A percentile compares a stretch with the other conserved stretches of the same genome.
phyloP scores from a whole-genome alignment of 2,888 invertebrate genomes.

The Leucoma salicis region DNA sequence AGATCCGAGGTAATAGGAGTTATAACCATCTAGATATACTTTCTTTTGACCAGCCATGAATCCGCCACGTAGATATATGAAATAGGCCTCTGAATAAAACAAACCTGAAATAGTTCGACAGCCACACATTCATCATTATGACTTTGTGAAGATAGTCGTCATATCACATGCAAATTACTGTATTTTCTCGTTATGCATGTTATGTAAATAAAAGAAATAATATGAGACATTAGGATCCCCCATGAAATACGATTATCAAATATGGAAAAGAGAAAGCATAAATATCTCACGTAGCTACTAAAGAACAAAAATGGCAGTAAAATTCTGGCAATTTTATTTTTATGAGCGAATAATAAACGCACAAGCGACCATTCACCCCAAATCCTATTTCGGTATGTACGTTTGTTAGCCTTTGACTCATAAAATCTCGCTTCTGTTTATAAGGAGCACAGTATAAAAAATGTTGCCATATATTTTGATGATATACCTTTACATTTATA shows the following conservation, averaged over 20 bases:
- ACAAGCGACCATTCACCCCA: constrained; percentile 56
- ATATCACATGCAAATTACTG: too few relatives aligned
- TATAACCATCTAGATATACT: too few relatives aligned
- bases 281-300: constrained; percentile 20
- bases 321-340: constrained; percentile 49
- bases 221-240: not conserved
- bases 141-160: too few relatives aligned
- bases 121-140: too few relatives aligned
- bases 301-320: constrained; percentile 19
- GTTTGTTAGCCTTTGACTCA: constrained; percentile 41
- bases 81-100: too few relatives aligned
- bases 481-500: too few relatives aligned
- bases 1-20: too few relatives aligned
- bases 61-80: too few relatives aligned
- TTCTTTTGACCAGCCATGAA: too few relatives aligned
- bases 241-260: not conserved
- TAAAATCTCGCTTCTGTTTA: constrained; percentile 39
- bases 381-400: constrained; percentile 43
- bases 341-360: constrained; percentile 56
- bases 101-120: too few relatives aligned
- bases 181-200: too few relatives aligned
- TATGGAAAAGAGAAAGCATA: constrained; percentile 1
- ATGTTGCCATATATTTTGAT: constrained; percentile 15
- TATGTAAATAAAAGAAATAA: too few relatives aligned
- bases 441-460: constrained; percentile 18